Conservation (phyloP, 2,888 invertebrate genomes). For the Holacanthella duospinosa region DNA sequence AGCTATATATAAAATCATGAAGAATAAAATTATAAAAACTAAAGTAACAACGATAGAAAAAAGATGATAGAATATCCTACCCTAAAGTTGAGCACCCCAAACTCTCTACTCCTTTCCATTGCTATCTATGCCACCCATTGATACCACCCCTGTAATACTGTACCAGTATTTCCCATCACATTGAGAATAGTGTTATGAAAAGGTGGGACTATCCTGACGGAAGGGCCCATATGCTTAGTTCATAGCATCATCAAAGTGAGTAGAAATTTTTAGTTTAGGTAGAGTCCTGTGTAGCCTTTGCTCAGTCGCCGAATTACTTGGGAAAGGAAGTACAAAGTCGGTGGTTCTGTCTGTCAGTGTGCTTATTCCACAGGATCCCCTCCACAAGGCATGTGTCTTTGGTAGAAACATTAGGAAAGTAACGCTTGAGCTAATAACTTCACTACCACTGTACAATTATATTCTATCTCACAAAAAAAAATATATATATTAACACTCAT, state of each 20-base stretch:
- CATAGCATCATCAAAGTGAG: too few relatives aligned
- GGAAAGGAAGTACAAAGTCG: neutral
- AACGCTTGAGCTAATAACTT: too few relatives aligned
- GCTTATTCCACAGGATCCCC: neutral
- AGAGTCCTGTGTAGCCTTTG: neutral
- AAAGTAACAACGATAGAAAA: neutral
- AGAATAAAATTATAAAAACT: neutral
- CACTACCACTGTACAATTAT: too few relatives aligned
- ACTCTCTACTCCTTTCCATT: neutral
- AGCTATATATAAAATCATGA: neutral
- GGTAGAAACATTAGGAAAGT: neutral
- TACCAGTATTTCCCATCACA: neutral
- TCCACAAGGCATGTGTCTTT: neutral
- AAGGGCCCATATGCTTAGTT: neutral
- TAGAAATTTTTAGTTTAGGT: too few relatives aligned
- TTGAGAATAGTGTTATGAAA: neutral
- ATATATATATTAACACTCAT: too few relatives aligned
- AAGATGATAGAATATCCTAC: neutral
- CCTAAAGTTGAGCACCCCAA: neutral
- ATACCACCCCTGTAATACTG: neutral
- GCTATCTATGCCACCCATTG: neutral
- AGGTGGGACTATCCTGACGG: neutral
- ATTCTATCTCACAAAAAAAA: too few relatives aligned
- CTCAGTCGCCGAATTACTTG: neutral
- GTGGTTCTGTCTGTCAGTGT: constrained; percentile 2